Percentiles rank a stretch among this genome's conserved stretches.
These are phyloP conservation scores for Cyrtodaria siliqua DNA, from an alignment of 2,888 invertebrate species.

Conservation along the genomic window DNA sequence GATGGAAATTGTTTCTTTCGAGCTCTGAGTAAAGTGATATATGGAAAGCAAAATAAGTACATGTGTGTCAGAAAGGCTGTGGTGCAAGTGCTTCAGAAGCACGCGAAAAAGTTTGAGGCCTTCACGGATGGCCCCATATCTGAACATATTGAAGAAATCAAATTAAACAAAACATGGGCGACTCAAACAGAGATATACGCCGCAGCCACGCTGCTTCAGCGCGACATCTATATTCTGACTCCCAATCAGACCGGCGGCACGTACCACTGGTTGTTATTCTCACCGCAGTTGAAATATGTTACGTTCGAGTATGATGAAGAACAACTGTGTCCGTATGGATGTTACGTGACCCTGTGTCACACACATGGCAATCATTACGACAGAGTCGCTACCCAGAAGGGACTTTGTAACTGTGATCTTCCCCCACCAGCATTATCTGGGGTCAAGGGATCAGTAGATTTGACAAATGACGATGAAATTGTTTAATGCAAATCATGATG, in stretches of 20 bases:
- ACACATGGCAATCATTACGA: slow-evolving; percentile 83
- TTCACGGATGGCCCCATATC: slow-evolving; percentile 71
- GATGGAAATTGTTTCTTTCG: slow-evolving; percentile 82
- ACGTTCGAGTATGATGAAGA: not conserved
- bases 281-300: slow-evolving; percentile 65
- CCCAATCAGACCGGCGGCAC: slow-evolving; percentile 72
- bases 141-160: slow-evolving; percentile 72
- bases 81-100: slow-evolving; percentile 74
- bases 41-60: slow-evolving; percentile 76
- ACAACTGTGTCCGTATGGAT: slow-evolving; percentile 50
- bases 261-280: slow-evolving; percentile 78
- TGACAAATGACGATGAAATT: slow-evolving; percentile 62
- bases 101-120: slow-evolving; percentile 74
- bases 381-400: slow-evolving; percentile 63
- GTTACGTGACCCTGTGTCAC: slow-evolving; percentile 78
- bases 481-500: slow-evolving; percentile 32
- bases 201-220: slow-evolving; percentile 75
- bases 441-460: slow-evolving; percentile 65
- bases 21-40: slow-evolving; percentile 78
- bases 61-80: slow-evolving; percentile 73
- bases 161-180: slow-evolving; percentile 73
- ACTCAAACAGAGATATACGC: slow-evolving; percentile 80
- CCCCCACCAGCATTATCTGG: slow-evolving; percentile 72
- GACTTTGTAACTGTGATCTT: slow-evolving; percentile 74
- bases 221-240: slow-evolving; percentile 77